Conservation (phyloP, 2,888 invertebrate genomes). For the Thalpophila matura region DNA sequence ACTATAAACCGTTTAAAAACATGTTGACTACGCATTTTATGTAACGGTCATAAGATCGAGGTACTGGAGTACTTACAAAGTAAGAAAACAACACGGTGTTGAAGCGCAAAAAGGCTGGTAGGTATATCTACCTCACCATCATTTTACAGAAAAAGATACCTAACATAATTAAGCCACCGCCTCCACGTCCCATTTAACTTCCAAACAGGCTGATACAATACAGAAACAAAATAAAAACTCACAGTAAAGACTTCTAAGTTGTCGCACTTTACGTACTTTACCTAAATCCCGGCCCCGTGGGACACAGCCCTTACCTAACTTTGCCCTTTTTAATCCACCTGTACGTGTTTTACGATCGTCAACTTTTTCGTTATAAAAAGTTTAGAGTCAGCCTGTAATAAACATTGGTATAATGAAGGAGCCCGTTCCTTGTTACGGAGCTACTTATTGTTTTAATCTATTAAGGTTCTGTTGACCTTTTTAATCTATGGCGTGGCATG, state of each 20-base stretch:
- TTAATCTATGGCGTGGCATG: conserved; percentile 48
- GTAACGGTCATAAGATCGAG: too few species aligned
- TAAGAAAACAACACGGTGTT: neutral
- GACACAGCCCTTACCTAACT: conserved; percentile 64
- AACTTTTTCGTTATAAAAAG: conserved; percentile 85
- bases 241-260: conserved; percentile 61
- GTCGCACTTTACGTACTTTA: conserved; percentile 58
- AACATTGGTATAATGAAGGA: conserved; percentile 76
- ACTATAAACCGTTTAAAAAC: neutral
- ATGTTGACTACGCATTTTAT: neutral
- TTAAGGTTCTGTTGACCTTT: conserved; percentile 69
- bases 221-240: conserved; percentile 63
- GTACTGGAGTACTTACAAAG: neutral
- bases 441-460: conserved; percentile 82
- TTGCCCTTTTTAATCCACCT: conserved; percentile 85
- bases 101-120: neutral
- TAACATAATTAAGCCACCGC: conserved; percentile 52
- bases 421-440: conserved; percentile 69
- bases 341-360: conserved; percentile 86
- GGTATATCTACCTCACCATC: neutral
- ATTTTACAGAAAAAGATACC: conserved; percentile 14
- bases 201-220: conserved; percentile 63
- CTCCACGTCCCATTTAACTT: conserved; percentile 57
- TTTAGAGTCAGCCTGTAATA: conserved; percentile 72
- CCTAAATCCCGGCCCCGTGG: conserved; percentile 61